phyloP scores from a whole-genome alignment of 2,888 invertebrate genomes.

The Cotesia congregata region DNA sequence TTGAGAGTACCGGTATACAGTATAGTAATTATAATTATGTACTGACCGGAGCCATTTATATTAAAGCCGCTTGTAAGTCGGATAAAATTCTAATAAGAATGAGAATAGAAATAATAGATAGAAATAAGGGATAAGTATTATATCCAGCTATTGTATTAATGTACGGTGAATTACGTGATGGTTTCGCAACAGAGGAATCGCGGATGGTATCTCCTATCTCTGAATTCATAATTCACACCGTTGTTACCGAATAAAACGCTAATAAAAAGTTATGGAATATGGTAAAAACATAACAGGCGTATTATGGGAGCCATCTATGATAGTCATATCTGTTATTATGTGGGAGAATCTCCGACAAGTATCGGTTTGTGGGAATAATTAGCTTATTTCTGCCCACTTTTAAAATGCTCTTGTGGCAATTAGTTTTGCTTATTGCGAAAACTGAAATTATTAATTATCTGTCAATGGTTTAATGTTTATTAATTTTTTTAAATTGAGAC shows the following conservation, averaged over 20 bases:
- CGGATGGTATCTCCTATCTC: background rate
- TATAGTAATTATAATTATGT: background rate
- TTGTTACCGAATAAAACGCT: background rate
- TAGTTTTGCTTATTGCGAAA: slow-evolving; percentile 16
- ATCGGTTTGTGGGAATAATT: slow-evolving; percentile 12
- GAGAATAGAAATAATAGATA: background rate
- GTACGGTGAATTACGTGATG: background rate
- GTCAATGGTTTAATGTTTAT: background rate
- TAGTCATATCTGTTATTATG: slow-evolving; percentile 3
- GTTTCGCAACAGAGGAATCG: background rate
- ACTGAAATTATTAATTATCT: background rate
- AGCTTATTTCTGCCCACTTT: background rate
- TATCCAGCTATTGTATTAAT: too few relatives aligned
- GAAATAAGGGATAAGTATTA: too few relatives aligned
- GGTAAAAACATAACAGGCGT: background rate
- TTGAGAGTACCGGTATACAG: background rate
- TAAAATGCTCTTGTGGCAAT: background rate
- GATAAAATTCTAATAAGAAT: background rate
- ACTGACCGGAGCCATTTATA: background rate
- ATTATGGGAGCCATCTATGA: background rate
- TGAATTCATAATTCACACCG: slow-evolving; percentile 3
- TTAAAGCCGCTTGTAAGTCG: background rate
- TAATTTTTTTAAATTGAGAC: too few relatives aligned
- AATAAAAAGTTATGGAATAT: background rate
- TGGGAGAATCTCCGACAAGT: slow-evolving; percentile 26